phyloP scores from a whole-genome alignment of 2,113 vertebrate genomes.

The Fregetta grallaria region DNA sequence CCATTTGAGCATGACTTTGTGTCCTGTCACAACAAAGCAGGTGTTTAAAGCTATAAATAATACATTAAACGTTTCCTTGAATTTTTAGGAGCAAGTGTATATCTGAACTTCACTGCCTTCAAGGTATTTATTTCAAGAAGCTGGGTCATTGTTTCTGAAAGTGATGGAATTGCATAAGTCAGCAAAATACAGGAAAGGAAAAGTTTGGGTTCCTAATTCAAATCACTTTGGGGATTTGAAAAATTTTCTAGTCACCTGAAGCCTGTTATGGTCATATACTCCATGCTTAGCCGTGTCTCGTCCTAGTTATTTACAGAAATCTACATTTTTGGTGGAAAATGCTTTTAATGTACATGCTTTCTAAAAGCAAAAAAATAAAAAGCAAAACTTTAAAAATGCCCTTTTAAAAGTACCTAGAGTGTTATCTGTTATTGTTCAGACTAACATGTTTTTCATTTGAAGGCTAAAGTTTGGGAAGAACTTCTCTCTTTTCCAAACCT shows the following conservation, averaged over 20 bases:
- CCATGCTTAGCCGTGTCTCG: not conserved
- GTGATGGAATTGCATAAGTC: not conserved
- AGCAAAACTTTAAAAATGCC: not conserved
- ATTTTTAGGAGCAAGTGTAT: not conserved
- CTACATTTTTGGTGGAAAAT: not conserved
- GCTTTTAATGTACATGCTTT: not conserved
- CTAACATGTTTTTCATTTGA: not conserved
- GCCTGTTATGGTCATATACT: not conserved
- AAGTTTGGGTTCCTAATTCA: not conserved
- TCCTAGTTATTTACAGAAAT: not conserved
- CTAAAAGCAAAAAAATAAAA: not conserved
- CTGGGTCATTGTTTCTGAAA: not conserved
- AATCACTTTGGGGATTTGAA: not conserved
- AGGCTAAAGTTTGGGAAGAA: not conserved
- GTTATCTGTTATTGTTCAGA: not conserved
- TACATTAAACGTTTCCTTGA: not conserved
- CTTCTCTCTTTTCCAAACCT: not conserved
- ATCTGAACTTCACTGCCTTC: not conserved
- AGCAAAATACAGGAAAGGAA: not conserved
- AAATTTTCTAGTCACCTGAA: not conserved
- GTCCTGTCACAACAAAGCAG: not conserved
- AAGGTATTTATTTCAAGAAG: not conserved
- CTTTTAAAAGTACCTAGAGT: not conserved
- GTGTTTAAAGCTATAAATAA: not conserved
- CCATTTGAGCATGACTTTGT: not conserved